These are phyloP conservation scores for silkworm (Bombyx mori) DNA, from an alignment of 1,140 invertebrate species.

Conservation along the genomic window DNA sequence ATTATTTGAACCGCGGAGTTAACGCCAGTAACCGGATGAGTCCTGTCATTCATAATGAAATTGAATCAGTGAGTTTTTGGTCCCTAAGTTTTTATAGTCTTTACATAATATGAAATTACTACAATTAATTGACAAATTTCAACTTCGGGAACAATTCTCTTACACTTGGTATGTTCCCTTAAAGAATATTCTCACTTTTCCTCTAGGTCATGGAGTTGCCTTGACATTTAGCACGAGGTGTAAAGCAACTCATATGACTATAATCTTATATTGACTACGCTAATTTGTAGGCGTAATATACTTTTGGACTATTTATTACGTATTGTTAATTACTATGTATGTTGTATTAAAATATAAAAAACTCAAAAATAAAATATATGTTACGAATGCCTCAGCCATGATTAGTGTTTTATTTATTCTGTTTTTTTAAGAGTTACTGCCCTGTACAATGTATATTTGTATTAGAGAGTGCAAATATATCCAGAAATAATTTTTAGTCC, in stretches of 20 bases:
- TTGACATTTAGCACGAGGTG: constrained; percentile 45
- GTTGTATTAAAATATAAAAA: constrained; percentile 69
- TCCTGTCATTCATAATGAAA: no score
- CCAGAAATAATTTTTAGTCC: no score
- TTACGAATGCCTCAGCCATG: constrained; percentile 70
- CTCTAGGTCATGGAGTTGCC: constrained; percentile 58
- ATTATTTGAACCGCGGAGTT: no score
- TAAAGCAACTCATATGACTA: constrained; percentile 61
- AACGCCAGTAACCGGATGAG: no score
- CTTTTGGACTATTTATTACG: constrained; percentile 72
- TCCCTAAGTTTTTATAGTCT: neutral
- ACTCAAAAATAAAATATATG: constrained; percentile 66
- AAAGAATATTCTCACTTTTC: constrained; percentile 53
- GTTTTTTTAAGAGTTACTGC: no score
- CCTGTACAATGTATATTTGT: no score
- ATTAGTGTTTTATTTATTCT: no score
- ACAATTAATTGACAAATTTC: constrained; percentile 9
- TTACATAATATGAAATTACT: neutral
- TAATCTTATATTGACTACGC: constrained; percentile 71
- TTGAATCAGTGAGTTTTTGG: no score
- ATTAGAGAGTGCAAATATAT: no score
- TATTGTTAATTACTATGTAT: constrained; percentile 72
- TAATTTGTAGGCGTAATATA: constrained; percentile 72
- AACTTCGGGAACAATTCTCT: constrained; percentile 8
- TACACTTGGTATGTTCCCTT: constrained; percentile 26